Evolutionary conservation across 2,888 invertebrate species (phyloP), one percentile per base, ranked within the genome.

Genomic region (Cremastinae sp.): DNA sequence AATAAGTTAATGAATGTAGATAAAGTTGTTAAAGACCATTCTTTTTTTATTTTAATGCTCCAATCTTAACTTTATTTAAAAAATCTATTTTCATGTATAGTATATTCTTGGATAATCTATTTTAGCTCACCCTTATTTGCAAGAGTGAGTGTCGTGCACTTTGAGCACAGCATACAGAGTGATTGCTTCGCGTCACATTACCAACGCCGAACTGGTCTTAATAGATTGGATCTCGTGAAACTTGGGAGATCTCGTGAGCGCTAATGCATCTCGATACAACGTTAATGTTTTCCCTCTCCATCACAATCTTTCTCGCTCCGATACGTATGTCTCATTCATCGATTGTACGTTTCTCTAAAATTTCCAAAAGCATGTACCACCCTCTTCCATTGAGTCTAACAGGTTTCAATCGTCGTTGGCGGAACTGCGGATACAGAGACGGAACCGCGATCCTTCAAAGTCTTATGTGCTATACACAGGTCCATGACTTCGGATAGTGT

Each of bases 141-240:
- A 12, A 12, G 37, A 12, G 9, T 51, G 51, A 39, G 39, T 39
- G 16, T 43, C 14, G 12, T 2, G 2, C 47, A 41, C 62, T 64
- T 61, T 18, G 45, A 58, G 64, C 43, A 58, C 62, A 47, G 18
- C 18, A 69, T 75, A 76, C 80, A 80, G 79, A 79, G 80, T 74
- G 74, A 75, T 79, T 76, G 75, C 81, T 82, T 79, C 84, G 28
- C 28, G 84, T 84, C 85, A 85, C 85, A 84, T 86, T 87, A 84
- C 84, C 82, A 87, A 87, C 87, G 86, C 86, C 82, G 82, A 87
- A 86, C 85, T 82, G 84, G 82, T 84, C 83, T 83, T 86, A 87
- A 87, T 86, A 83, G 86, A 87, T 85, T 84, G 84, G 85, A 84
- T 82, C 82, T 82, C 81, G 83, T 58, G 76, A 78, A 86, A 86